These are phyloP conservation scores for Martes martes DNA, from an alignment of 2,113 vertebrate genomes.

Conservation along the genomic window DNA sequence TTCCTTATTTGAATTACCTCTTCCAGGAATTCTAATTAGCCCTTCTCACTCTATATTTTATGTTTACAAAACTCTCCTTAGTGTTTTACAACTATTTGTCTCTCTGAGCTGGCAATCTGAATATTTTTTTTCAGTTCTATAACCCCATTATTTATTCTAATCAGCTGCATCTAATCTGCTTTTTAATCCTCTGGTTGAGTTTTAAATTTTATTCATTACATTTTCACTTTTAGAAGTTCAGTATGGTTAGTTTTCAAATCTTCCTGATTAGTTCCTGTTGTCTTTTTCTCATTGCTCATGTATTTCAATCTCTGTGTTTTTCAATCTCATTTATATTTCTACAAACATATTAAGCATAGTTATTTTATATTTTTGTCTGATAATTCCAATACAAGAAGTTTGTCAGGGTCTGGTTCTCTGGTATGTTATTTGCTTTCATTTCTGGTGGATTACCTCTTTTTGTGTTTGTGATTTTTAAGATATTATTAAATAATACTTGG, in stretches of 20 bases:
- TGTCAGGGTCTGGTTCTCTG: background rate
- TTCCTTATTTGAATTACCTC: background rate
- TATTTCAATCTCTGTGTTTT: background rate
- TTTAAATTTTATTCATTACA: slow-evolving; percentile 28
- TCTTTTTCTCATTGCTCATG: background rate
- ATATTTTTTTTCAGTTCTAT: background rate
- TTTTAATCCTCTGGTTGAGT: background rate
- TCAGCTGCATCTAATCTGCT: background rate
- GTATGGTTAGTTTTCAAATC: background rate
- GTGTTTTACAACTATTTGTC: background rate
- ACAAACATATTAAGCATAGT: background rate
- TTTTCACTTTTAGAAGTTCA: slow-evolving; percentile 16
- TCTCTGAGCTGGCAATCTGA: background rate
- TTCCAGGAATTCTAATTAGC: background rate
- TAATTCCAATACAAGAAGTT: background rate
- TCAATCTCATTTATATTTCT: background rate
- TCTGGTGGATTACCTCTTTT: background rate
- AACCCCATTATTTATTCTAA: background rate
- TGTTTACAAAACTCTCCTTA: background rate
- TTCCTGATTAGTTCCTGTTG: background rate
- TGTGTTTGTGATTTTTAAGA: background rate
- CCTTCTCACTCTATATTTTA: background rate
- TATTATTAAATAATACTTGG: background rate
- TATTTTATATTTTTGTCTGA: background rate
- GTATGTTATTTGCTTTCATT: background rate